Base-by-base conservation (phyloP, 2,888 invertebrate species). In the Drosophila ustulata region DNA sequence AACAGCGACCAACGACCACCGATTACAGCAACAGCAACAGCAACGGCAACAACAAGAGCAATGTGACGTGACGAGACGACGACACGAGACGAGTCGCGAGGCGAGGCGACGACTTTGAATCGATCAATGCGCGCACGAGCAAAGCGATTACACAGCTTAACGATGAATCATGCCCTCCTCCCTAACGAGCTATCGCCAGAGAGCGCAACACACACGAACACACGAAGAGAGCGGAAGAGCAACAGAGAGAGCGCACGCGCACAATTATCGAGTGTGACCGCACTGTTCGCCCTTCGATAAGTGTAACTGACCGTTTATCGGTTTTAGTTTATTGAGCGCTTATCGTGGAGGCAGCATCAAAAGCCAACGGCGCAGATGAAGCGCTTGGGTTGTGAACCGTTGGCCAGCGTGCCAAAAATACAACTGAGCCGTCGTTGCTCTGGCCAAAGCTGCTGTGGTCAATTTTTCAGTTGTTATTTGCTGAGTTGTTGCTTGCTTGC, bases 51-150 rank as follows among this genome's bases (percentile, higher is more conserved):
- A 49, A 51, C 49, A 37, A 39, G 30, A 46, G 49, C 58, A 62
- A 63, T 23, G 43, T 47, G 52, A 37, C 62, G 37, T 55, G 62
- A 47, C 51, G 28, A 11, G 59, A 43, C 61, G 66, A 52, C 18
- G 18, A 18, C 18, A 18, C 18, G 23, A 11, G 59, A 43, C 61
- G 67, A 53, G 58, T 50, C 52, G 51, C 34, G 58, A 30, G 18
- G 18, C 18, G 18, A 18, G 18, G 18, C 50, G 41, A 45, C 32
- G 37, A 37, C 49, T 18, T 18, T 47, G 62, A 80, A 78, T 82
- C 83, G 87, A 88, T 84, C 89, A 80, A 59, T 80, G 78, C 78
- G 89, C 83, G 80, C 88, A 88, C 83, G 87, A 86, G 88, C 80
- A 88, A 59, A 67, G 49, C 88, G 82, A 83, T 83, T 83, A 86